Evolutionary conservation across 2,797 vertebrate genomes (phyloP).

Genomic region (Cossypha caffra): DNA sequence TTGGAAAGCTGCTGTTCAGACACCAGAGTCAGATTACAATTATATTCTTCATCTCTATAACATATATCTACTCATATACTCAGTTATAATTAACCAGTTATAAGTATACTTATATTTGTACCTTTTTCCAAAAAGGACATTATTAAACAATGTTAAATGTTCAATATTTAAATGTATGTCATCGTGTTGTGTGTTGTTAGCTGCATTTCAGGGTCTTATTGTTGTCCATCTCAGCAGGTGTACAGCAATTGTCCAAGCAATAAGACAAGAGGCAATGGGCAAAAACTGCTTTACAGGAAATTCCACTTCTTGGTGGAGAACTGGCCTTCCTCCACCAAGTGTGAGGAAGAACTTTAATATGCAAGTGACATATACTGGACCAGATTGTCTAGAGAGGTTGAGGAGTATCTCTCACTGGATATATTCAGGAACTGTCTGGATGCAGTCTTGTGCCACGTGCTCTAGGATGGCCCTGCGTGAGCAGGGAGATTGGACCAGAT

Average conservation of each 20-base stretch:
- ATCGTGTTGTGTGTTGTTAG: fast-evolving
- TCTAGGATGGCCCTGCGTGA: neutral
- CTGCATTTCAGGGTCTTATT: neutral
- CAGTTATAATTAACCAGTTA: neutral
- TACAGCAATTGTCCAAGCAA: neutral
- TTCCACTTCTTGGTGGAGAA: neutral
- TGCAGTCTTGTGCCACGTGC: neutral
- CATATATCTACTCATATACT: neutral
- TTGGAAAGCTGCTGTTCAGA: neutral
- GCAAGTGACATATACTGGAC: neutral
- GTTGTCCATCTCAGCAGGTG: neutral
- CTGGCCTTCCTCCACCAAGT: neutral
- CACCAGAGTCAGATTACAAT: neutral
- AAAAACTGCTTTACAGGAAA: neutral
- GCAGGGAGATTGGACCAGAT: neutral
- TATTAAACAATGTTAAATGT: neutral
- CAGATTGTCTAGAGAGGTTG: neutral
- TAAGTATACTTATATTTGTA: neutral
- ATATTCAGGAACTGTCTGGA: neutral
- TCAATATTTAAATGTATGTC: neutral
- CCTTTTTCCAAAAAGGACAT: neutral
- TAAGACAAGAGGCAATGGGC: neutral
- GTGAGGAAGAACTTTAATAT: neutral
- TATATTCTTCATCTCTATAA: neutral
- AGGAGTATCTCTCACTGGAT: neutral